Conservation (phyloP, 2,888 invertebrate genomes). For the Diarsia brunnea region DNA sequence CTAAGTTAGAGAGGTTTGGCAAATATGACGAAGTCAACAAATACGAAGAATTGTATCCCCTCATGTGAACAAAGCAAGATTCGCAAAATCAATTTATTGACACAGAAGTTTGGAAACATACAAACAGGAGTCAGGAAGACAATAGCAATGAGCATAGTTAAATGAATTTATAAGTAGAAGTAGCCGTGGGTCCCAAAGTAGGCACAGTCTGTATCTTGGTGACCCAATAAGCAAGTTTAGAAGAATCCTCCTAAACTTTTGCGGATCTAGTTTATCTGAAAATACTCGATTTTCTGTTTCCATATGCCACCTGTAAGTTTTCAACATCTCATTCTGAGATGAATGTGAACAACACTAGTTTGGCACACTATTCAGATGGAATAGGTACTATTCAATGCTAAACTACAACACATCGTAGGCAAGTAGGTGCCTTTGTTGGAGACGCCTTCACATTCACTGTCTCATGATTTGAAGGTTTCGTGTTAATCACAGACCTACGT, state of each 20-base stretch:
- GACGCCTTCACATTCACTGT: slow-evolving; percentile 42
- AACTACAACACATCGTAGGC: slow-evolving; percentile 13
- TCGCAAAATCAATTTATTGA: neutral
- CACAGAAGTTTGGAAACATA: no score
- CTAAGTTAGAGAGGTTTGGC: neutral
- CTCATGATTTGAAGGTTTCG: slow-evolving; percentile 54
- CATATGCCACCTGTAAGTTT: neutral
- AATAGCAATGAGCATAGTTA: no score
- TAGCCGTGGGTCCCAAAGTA: no score
- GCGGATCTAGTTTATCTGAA: neutral
- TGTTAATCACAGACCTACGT: slow-evolving; percentile 57
- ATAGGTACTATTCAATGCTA: slow-evolving; percentile 53
- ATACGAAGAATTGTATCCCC: neutral
- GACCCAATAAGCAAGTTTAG: no score
- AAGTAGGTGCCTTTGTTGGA: slow-evolving; percentile 19
- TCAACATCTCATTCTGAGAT: neutral
- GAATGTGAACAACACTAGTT: slow-evolving; percentile 14
- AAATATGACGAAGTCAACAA: no score
- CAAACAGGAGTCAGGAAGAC: no score
- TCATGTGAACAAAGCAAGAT: neutral
- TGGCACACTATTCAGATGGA: neutral
- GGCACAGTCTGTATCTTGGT: no score
- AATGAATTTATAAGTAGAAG: no score
- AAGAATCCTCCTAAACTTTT: neutral
- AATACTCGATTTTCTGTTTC: neutral